Conservation (phyloP, 2,797 vertebrate species). For the Tauraco hartlaubi region DNA sequence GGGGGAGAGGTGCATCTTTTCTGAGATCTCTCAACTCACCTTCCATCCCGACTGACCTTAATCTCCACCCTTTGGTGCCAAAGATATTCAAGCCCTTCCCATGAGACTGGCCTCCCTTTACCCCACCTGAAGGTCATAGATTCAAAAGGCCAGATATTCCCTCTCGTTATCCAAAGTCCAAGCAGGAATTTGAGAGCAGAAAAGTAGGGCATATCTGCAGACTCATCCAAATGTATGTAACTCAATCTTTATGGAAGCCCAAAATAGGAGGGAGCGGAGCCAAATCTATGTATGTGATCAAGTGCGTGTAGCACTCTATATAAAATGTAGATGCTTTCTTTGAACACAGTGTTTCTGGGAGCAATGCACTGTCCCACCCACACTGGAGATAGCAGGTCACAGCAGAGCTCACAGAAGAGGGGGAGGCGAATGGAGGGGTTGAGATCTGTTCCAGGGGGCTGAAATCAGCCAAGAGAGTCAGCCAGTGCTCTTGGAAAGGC, state of each 20-base stretch:
- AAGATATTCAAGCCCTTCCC: not conserved
- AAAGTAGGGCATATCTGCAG: not conserved
- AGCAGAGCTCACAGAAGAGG: not conserved
- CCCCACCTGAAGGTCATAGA: not conserved
- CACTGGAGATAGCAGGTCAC: not conserved
- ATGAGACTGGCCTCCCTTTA: not conserved
- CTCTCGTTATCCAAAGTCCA: not conserved
- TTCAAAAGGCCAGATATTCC: not conserved
- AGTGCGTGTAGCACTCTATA: not conserved
- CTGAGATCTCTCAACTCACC: not conserved
- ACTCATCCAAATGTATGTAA: not conserved
- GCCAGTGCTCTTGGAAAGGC: not conserved
- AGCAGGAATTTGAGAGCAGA: not conserved
- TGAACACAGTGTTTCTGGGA: not conserved
- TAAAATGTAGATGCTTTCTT: not conserved
- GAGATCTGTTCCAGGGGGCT: not conserved
- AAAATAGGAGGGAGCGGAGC: not conserved
- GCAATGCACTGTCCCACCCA: not conserved
- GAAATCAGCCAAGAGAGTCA: not conserved
- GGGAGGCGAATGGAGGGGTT: not conserved
- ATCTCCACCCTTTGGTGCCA: not conserved
- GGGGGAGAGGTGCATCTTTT: not conserved
- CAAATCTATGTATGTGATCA: not conserved
- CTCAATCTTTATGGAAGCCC: not conserved
- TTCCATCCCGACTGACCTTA: not conserved